A percentile compares a stretch with the other conserved stretches of the same genome.
phyloP scores from a whole-genome alignment of 2,113 vertebrate species.

The Acanthisitta chloris region DNA sequence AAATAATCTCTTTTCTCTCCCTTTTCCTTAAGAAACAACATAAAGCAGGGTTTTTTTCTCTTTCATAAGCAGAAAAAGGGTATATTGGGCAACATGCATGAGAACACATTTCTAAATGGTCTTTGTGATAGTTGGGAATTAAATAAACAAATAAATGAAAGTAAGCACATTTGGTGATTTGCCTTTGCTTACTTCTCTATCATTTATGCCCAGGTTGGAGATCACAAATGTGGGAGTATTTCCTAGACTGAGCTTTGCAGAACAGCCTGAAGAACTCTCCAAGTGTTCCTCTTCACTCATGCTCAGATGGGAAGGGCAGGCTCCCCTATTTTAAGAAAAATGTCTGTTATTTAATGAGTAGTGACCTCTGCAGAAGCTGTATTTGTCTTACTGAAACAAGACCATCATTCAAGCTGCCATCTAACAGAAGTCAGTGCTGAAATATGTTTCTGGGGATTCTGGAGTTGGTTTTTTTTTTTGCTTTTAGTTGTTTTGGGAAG shows the following conservation, averaged over 20 bases:
- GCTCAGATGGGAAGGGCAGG: not conserved
- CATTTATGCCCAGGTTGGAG: not conserved
- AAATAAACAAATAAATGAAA: not conserved
- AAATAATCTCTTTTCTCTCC: not conserved
- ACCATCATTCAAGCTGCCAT: not conserved
- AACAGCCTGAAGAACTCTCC: not conserved
- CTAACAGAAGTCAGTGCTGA: not conserved
- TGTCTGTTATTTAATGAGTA: not conserved
- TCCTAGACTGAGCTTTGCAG: not conserved
- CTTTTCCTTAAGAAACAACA: not conserved
- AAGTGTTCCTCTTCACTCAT: not conserved
- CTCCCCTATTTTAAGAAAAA: not conserved
- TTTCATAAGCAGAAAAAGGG: not conserved
- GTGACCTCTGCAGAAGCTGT: not conserved
- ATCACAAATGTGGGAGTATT: not conserved
- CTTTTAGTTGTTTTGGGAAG: not conserved
- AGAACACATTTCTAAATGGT: not conserved
- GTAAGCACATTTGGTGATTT: not conserved
- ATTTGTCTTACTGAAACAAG: not conserved
- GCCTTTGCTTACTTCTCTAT: not conserved
- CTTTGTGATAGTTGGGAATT: not conserved
- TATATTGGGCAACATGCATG: not conserved
- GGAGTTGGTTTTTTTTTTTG: not conserved
- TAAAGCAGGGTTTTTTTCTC: not conserved
- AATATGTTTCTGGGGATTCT: not conserved